Evolutionary conservation across 2,113 vertebrate genomes (phyloP).

Genomic region (Amia ocellicauda): DNA sequence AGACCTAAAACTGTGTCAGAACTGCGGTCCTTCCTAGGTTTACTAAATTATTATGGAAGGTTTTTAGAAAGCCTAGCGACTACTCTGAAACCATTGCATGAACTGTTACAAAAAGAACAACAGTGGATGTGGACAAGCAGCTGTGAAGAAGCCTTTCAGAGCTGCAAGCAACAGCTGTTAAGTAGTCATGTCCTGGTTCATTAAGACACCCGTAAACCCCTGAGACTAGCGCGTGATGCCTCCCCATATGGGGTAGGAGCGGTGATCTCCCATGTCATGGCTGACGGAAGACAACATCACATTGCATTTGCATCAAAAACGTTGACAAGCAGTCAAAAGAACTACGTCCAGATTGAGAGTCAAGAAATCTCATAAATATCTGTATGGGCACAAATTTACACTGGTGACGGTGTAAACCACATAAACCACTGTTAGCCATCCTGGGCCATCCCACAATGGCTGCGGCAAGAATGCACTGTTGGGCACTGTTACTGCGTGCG

Average conservation of each 20-base stretch:
- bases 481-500: neutral
- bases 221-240: conserved; percentile 19
- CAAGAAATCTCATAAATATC: too few relatives aligned
- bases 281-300: neutral
- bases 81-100: conserved; percentile 7
- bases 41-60: conserved; percentile 16
- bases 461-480: conserved; percentile 5
- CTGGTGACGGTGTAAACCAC: too few relatives aligned
- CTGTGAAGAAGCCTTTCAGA: conserved; percentile 18
- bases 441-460: conserved; percentile 6
- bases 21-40: conserved; percentile 13
- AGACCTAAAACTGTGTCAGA: neutral
- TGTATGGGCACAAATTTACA: too few relatives aligned
- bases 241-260: neutral
- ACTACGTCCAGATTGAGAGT: too few relatives aligned
- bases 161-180: conserved; percentile 5
- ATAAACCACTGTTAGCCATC: conserved; percentile 9
- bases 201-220: conserved; percentile 16
- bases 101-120: conserved; percentile 14
- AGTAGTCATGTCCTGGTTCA: conserved; percentile 8
- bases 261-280: neutral
- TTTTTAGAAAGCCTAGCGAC: conserved; percentile 17
- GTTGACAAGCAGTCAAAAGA: too few relatives aligned
- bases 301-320: too few relatives aligned
- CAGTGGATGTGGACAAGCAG: conserved; percentile 5